phyloP scores from a whole-genome alignment of 2,888 invertebrate species.

The Diaprepes abbreviatus region DNA sequence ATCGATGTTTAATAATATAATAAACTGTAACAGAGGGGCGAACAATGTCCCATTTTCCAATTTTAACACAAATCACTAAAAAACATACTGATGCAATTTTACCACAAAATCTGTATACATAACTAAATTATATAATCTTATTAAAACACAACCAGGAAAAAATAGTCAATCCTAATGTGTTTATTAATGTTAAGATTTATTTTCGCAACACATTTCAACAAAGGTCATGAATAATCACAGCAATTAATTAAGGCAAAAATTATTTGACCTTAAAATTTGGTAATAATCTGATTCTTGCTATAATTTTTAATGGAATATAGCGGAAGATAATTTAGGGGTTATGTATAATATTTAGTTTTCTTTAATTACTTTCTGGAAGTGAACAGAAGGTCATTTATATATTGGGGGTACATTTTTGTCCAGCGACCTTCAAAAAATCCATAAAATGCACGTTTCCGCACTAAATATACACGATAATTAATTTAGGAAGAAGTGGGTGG shows the following conservation, averaged over 20 bases:
- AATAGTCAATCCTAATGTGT: not conserved
- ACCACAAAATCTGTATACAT: too few species aligned
- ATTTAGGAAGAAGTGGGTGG: too few species aligned
- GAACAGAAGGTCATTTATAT: not conserved
- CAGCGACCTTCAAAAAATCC: constrained; percentile 3
- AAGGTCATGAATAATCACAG: constrained; percentile 1
- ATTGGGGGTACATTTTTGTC: not conserved
- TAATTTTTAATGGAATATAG: not conserved
- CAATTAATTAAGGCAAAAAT: not conserved
- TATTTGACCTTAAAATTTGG: constrained; percentile 6
- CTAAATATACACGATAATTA: too few species aligned
- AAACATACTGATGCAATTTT: too few species aligned
- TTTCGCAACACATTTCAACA: not conserved
- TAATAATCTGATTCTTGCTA: not conserved
- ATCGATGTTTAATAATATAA: too few species aligned
- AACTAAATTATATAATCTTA: too few species aligned
- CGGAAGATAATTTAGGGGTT: not conserved
- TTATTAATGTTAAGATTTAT: not conserved
- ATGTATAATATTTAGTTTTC: not conserved
- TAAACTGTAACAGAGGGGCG: too few species aligned
- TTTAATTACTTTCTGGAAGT: not conserved
- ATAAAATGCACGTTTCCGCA: not conserved
- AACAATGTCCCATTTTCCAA: too few species aligned
- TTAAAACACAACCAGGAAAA: not conserved
- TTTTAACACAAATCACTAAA: too few species aligned